These are phyloP conservation scores for Chalcosyrphus nemorum DNA, from an alignment of 2,888 invertebrate genomes.

Conservation along the genomic window DNA sequence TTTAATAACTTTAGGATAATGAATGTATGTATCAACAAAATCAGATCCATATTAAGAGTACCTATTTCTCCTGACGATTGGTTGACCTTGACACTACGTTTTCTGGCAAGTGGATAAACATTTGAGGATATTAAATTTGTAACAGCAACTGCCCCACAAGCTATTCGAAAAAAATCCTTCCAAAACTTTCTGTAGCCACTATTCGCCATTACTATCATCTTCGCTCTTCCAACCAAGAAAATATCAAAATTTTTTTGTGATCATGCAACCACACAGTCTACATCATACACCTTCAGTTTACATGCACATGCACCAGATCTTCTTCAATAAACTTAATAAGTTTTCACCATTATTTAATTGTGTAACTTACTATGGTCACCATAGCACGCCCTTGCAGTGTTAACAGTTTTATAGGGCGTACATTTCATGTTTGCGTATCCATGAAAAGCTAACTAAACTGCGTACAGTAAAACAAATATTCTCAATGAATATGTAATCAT, in stretches of 20 bases:
- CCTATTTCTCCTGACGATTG: neutral
- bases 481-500: too few relatives aligned
- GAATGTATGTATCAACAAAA: neutral
- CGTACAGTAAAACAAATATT: too few relatives aligned
- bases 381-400: too few relatives aligned
- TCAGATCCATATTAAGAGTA: neutral
- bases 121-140: neutral
- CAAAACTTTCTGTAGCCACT: neutral
- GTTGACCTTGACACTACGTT: neutral
- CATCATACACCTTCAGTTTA: too few relatives aligned
- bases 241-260: neutral
- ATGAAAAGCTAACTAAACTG: too few relatives aligned
- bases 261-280: too few relatives aligned
- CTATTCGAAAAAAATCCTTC: neutral
- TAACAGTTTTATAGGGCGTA: too few relatives aligned
- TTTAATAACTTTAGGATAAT: neutral
- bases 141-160: neutral
- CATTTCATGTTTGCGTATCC: too few relatives aligned
- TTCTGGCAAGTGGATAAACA: neutral
- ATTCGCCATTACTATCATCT: neutral
- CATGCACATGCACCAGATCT: too few relatives aligned
- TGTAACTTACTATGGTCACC: too few relatives aligned
- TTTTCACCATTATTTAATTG: too few relatives aligned
- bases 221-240: neutral
- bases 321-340: too few relatives aligned